Percentiles rank a stretch among this genome's conserved stretches.
These are phyloP conservation scores for Lucinisca nassula DNA, from an alignment of 2,888 invertebrate genomes.

Conservation along the genomic window DNA sequence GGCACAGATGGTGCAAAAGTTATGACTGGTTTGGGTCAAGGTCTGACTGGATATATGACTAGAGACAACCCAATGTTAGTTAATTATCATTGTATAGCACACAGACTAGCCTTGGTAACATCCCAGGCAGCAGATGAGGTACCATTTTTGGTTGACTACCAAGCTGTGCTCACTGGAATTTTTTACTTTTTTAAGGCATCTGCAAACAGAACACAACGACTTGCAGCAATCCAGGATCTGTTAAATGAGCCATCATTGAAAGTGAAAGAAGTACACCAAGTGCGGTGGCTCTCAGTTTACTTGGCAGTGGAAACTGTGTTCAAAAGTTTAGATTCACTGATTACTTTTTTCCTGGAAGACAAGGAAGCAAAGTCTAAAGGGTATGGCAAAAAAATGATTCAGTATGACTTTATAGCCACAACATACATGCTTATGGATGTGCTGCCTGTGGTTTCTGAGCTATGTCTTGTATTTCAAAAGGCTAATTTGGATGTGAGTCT, in stretches of 20 bases:
- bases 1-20: constrained; percentile 15
- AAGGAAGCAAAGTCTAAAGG: constrained; percentile 44
- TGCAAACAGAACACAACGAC: neutral
- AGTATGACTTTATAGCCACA: constrained; percentile 18
- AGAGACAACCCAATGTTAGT: constrained; percentile 33
- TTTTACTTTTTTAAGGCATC: constrained; percentile 23
- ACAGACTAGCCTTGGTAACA: constrained; percentile 15
- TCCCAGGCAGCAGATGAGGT: constrained; percentile 5
- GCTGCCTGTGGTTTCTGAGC: constrained; percentile 10
- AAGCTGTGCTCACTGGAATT: neutral
- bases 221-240: constrained; percentile 15
- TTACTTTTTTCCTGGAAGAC: constrained; percentile 22
- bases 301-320: constrained; percentile 46
- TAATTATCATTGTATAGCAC: constrained; percentile 40
- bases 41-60: constrained; percentile 15
- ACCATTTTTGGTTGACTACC: neutral
- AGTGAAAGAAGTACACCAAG: constrained; percentile 47
- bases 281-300: constrained; percentile 30
- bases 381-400: constrained; percentile 32
- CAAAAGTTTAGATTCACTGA: constrained; percentile 17
- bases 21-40: constrained; percentile 13
- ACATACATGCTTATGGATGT: constrained; percentile 26
- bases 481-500: constrained; percentile 31
- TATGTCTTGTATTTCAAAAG: constrained; percentile 24
- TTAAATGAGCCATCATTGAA: constrained; percentile 37